Conservation (phyloP, 2,888 invertebrate genomes). For the Phengaris arion region DNA sequence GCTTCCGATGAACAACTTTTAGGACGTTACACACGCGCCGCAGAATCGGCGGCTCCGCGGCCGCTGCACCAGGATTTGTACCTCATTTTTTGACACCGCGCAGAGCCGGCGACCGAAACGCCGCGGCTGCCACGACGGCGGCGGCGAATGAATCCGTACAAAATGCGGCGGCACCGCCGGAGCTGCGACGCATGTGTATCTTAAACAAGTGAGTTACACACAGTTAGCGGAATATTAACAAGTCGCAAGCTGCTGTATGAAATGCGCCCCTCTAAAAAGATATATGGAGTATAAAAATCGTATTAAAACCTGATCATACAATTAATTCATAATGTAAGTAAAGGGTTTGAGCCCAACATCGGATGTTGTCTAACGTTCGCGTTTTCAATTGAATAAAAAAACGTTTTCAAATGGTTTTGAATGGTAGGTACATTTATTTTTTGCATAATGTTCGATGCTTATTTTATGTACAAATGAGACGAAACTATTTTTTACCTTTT, state of each 20-base stretch:
- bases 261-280: constrained; percentile 8
- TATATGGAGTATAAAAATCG: constrained; percentile 28
- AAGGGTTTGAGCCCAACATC: constrained; percentile 46
- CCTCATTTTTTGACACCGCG: too few species aligned
- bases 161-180: too few species aligned
- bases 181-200: too few species aligned
- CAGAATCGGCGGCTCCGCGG: too few species aligned
- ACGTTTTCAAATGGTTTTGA: constrained; percentile 15
- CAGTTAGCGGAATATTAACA: constrained; percentile 26
- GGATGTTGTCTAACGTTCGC: constrained; percentile 50
- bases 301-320: constrained; percentile 49
- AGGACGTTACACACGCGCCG: too few species aligned
- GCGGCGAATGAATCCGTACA: too few species aligned
- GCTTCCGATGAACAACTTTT: not conserved
- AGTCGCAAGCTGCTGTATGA: constrained; percentile 20
- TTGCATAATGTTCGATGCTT: constrained; percentile 2
- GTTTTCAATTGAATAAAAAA: constrained; percentile 33
- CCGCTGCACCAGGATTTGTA: too few species aligned
- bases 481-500: not conserved
- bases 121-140: too few species aligned
- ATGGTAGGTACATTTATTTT: constrained; percentile 8
- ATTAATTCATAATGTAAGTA: constrained; percentile 47
- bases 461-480: not conserved
- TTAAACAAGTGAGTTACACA: constrained; percentile 11
- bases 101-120: too few species aligned